Conservation (phyloP, 2,113 vertebrate species). For the Etheostoma spectabile region DNA sequence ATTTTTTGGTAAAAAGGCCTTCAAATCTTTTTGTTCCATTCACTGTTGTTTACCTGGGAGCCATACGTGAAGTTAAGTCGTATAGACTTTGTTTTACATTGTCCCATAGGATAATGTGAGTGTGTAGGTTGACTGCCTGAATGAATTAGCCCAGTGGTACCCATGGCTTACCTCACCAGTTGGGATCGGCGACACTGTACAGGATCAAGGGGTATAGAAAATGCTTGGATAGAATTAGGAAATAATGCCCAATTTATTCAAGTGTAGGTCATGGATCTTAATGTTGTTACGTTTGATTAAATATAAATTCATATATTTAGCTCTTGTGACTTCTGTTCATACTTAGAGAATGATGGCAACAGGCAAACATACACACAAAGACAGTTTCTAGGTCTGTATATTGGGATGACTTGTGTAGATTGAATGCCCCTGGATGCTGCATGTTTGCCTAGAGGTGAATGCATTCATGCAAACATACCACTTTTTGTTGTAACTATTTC, state of each 20-base stretch:
- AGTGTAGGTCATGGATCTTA: not conserved
- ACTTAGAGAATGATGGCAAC: not conserved
- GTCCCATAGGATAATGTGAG: not conserved
- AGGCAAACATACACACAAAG: not conserved
- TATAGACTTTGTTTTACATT: not conserved
- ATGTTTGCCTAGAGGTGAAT: not conserved
- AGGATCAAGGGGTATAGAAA: not conserved
- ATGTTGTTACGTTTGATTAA: not conserved
- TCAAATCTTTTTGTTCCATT: not conserved
- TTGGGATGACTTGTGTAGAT: not conserved
- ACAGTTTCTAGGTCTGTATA: not conserved
- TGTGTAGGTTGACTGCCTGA: not conserved
- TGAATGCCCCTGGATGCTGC: not conserved
- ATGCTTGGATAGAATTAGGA: not conserved
- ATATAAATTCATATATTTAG: not conserved
- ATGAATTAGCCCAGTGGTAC: not conserved
- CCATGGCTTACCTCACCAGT: not conserved
- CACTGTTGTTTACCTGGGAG: not conserved
- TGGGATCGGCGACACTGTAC: not conserved
- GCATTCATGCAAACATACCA: not conserved
- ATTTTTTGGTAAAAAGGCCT: not conserved
- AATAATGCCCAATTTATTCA: not conserved
- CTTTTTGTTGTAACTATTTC: not conserved
- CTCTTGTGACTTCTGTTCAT: constrained; percentile 8
- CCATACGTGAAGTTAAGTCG: not conserved